phyloP scores from a whole-genome alignment of 2,888 invertebrate species.

The Rhingia rostrata region DNA sequence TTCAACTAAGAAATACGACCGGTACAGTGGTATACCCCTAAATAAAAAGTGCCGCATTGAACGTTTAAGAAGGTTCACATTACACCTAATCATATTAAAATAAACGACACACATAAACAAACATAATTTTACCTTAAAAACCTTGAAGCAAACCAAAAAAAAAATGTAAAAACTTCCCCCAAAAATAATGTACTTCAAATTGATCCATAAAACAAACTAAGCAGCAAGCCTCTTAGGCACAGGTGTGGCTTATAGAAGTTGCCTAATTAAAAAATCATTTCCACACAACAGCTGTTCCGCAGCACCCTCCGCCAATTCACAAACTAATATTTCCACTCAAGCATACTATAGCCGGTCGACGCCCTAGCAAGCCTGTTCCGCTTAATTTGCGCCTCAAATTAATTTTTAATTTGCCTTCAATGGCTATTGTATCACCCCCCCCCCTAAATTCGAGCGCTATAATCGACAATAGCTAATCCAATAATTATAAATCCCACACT shows the following conservation, averaged over 20 bases:
- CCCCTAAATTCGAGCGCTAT: constrained; percentile 27
- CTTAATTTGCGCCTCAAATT: constrained; percentile 51
- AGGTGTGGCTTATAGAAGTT: constrained; percentile 73
- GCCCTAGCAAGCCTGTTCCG: constrained; percentile 42
- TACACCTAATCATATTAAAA: no score
- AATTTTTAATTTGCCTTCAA: constrained; percentile 65
- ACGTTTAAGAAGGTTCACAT: no score
- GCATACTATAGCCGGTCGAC: constrained; percentile 8
- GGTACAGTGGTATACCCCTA: no score
- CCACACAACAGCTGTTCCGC: constrained; percentile 56
- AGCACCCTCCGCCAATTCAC: constrained; percentile 48
- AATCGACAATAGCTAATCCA: constrained; percentile 71
- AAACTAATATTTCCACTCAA: constrained; percentile 53
- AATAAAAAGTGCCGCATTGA: no score
- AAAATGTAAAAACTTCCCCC: constrained; percentile 26
- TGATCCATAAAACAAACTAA: constrained; percentile 54
- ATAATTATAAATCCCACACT: constrained; percentile 68
- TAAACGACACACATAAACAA: no score
- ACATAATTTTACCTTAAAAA: no score
- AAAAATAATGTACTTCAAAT: constrained; percentile 70
- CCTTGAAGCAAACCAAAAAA: not conserved
- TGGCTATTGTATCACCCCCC: constrained; percentile 36
- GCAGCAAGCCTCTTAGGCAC: constrained; percentile 51
- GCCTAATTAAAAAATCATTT: constrained; percentile 74
- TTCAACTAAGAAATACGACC: no score